Conservation (phyloP, 2,113 vertebrate species). For the Salvelinus alpinus region DNA sequence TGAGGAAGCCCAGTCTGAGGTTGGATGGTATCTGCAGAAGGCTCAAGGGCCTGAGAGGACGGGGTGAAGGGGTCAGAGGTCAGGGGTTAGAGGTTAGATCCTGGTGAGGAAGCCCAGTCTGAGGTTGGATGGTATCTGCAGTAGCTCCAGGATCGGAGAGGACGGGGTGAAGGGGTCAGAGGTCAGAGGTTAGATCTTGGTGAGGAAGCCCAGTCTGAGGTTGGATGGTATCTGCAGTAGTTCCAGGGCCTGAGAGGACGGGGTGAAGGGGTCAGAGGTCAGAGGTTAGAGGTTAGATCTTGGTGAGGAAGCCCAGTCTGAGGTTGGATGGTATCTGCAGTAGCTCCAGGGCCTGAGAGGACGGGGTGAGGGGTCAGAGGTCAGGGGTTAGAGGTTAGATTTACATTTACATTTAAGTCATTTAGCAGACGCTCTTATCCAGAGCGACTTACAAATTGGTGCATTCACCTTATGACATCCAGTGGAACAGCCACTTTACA, state of each 20-base stretch:
- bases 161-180: conserved; percentile 81
- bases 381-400: no score
- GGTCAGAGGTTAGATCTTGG: conserved; percentile 66
- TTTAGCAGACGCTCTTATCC: no score
- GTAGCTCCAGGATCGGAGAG: conserved; percentile 85
- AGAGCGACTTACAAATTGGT: no score
- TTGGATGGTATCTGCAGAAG: conserved; percentile 89
- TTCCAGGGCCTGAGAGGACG: conserved; percentile 88
- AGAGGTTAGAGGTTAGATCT: conserved; percentile 85
- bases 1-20: conserved; percentile 88
- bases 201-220: conserved; percentile 88
- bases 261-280: conserved; percentile 74
- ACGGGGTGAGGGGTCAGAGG: conserved; percentile 61
- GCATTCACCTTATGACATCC: no score
- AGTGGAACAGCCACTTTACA: no score
- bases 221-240: conserved; percentile 89
- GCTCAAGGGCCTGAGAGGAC: conserved; percentile 87
- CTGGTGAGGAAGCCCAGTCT: conserved; percentile 86
- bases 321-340: conserved; percentile 92
- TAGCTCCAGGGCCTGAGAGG: conserved; percentile 86
- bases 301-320: conserved; percentile 85
- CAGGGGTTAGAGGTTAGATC: conserved; percentile 68
- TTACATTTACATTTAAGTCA: no score
- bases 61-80: conserved; percentile 79
- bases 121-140: conserved; percentile 91